Evolutionary conservation across 2,797 vertebrate genomes (phyloP).

Genomic region (Graptemys geographica): DNA sequence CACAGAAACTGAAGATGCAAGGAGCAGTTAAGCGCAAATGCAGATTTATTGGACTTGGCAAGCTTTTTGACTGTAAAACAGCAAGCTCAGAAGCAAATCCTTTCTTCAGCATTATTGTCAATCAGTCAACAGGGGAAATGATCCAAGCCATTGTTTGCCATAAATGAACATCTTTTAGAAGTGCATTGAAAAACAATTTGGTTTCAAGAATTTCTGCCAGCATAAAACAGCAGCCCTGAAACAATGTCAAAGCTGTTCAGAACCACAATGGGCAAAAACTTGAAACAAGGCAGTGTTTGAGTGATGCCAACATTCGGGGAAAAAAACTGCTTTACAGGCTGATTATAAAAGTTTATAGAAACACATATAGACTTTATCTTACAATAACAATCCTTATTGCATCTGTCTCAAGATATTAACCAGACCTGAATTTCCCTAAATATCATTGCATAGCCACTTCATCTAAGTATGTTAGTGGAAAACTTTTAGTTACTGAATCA

Average conservation of each 20-base stretch:
- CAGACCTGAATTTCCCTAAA: background rate
- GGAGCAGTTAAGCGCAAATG: background rate
- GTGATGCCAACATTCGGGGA: background rate
- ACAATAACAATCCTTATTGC: background rate
- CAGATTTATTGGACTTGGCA: conserved; percentile 37
- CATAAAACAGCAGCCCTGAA: conserved; percentile 17
- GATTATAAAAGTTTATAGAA: background rate
- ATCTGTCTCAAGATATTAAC: background rate
- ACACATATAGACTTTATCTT: background rate
- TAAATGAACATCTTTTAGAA: conserved; percentile 39
- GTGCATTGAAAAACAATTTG: background rate
- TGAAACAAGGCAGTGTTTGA: background rate
- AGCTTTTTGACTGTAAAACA: conserved; percentile 41
- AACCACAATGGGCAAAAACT: background rate
- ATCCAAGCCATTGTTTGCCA: conserved; percentile 14
- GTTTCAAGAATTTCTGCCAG: conserved; percentile 26
- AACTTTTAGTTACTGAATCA: background rate
- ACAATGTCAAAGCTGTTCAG: background rate
- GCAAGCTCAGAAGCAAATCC: conserved; percentile 33
- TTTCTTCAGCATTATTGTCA: conserved; percentile 51
- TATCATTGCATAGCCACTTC: background rate
- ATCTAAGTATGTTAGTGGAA: background rate
- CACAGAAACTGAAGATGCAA: background rate
- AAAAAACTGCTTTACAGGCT: background rate
- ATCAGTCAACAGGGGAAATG: conserved; percentile 40